Evolutionary conservation across 1,140 invertebrate genomes (phyloP), one percentile per base, ranked within the genome.

Genomic region (Bilobella aurantiaca): DNA sequence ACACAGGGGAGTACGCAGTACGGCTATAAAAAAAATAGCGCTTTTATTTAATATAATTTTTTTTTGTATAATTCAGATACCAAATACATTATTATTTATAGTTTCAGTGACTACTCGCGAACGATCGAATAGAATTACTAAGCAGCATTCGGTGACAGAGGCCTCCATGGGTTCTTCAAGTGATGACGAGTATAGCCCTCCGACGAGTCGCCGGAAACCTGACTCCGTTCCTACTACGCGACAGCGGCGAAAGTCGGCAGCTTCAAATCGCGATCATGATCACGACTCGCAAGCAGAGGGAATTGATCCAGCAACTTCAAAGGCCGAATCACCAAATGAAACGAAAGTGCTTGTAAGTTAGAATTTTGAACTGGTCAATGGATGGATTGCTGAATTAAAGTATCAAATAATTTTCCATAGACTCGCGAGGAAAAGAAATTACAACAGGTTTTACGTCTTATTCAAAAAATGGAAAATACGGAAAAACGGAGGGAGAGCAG

Each of bases 351-450:
- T 53, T 8, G 37, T 42, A 42, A 42, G 37, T 42, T 42, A 42
- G 12, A 53, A 18, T 53, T 53, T 53, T 42, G 34, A 18, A 42
- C 34, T 42, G n/a, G n/a, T n/a, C n/a, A n/a, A n/a, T 18, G 8
- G 34, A 18, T 8, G 34, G 34, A 8, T 42, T 18, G 8, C 8
- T 18, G 34, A 42, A 42, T 42, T 18, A 8, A 42, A 42, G 34
- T 42, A 42, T 18, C 34, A 18, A 42, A 42, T 42, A 42, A 25
- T 34, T 63, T 28, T 46, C 3, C 78, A 90, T n/a, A n/a, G 86
- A 90, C 89, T 1, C 79, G 92, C 2, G 94, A 98, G 77, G 93
- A 98, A 74, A 82, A 92, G n/a, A 98, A 98, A 79, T 86, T 98
- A 82, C 90, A 94, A 74, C 91, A 92, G 0, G 93, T 94, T 69